A percentile compares a stretch with the other conserved stretches of the same genome.
Evolutionary conservation across 2,113 vertebrate genomes (phyloP).

Genomic region (Chamaea fasciata): DNA sequence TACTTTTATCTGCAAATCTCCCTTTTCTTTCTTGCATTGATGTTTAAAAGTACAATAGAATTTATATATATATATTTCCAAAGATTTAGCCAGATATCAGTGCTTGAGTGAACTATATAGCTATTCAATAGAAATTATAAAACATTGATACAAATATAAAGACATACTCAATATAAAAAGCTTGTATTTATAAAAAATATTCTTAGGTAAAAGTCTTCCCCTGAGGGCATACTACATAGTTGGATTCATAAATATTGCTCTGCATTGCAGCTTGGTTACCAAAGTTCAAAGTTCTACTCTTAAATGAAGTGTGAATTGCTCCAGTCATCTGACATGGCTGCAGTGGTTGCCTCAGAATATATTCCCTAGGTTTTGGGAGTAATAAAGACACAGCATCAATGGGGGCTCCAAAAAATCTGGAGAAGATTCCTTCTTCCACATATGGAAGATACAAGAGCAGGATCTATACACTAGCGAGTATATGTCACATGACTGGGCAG

Average conservation of each 20-base stretch:
- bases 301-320: slow-evolving; percentile 68
- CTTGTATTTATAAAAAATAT: slow-evolving; percentile 93
- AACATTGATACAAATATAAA: slow-evolving; percentile 80
- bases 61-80: slow-evolving; percentile 49
- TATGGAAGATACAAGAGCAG: slow-evolving; percentile 95
- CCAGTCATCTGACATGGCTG: slow-evolving; percentile 72
- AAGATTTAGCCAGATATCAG: slow-evolving; percentile 85
- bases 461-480: slow-evolving; percentile 64
- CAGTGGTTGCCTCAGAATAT: slow-evolving; percentile 74
- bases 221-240: slow-evolving; percentile 89
- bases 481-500: slow-evolving; percentile 62
- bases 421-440: slow-evolving; percentile 99
- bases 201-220: slow-evolving; percentile 87
- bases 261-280: slow-evolving; percentile 72
- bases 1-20: slow-evolving; percentile 28
- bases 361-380: slow-evolving; percentile 65
- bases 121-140: slow-evolving; percentile 83
- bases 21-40: slow-evolving; percentile 23
- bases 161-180: slow-evolving; percentile 87
- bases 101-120: slow-evolving; percentile 92
- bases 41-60: slow-evolving; percentile 55
- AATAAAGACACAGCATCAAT: slow-evolving; percentile 78
- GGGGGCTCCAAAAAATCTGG: slow-evolving; percentile 95
- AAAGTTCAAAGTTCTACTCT: slow-evolving; percentile 70
- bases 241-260: slow-evolving; percentile 82